phyloP scores from a whole-genome alignment of 23 tunicate genomes.

The Botrylloides violaceus region DNA sequence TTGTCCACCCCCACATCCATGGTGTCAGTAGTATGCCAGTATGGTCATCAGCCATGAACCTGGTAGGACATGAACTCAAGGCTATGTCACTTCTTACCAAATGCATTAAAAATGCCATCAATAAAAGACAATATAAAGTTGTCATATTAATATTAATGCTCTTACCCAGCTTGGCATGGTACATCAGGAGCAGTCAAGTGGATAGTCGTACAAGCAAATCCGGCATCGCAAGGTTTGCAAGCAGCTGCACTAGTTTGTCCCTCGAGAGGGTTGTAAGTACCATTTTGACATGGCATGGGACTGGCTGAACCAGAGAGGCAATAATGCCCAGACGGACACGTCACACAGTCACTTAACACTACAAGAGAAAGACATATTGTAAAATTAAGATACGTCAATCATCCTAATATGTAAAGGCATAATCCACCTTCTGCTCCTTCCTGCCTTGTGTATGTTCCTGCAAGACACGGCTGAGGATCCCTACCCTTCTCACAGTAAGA shows the following conservation, averaged over 20 bases:
- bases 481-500: constrained; percentile 42
- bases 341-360: constrained; percentile 56
- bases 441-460: constrained; percentile 78
- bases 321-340: constrained; percentile 80
- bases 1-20: too few species aligned
- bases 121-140: too few species aligned
- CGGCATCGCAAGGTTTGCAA: constrained; percentile 58
- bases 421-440: constrained; percentile 74
- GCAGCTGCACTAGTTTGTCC: constrained; percentile 14
- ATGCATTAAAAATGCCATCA: too few species aligned
- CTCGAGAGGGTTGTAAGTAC: constrained; percentile 56
- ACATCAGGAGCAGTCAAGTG: constrained; percentile 34
- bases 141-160: too few species aligned
- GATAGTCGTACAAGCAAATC: constrained; percentile 51
- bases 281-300: constrained; percentile 46
- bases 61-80: too few species aligned
- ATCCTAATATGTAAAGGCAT: not conserved
- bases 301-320: constrained; percentile 53
- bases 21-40: too few species aligned
- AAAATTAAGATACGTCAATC: not conserved
- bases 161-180: constrained; percentile 46
- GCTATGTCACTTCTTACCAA: too few species aligned
- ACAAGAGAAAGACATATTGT: not conserved
- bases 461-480: constrained; percentile 42
- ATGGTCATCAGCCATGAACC: too few species aligned